A percentile compares a stretch with the other conserved stretches of the same genome.
Conservation (phyloP, 2,113 vertebrate species). For the Dipodomys spectabilis region DNA sequence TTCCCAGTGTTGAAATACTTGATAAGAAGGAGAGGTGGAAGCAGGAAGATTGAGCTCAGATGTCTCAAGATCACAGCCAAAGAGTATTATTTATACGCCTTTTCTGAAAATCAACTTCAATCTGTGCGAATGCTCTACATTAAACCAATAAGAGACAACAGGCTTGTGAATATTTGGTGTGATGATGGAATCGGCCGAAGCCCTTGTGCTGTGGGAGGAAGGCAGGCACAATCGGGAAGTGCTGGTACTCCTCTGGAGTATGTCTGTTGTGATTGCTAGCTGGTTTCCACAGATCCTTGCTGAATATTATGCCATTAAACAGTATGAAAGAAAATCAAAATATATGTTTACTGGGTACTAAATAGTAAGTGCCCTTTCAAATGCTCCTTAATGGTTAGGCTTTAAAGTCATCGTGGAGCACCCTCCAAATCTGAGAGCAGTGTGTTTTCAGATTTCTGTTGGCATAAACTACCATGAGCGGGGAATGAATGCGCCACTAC, state of each 20-base stretch:
- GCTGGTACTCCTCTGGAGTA: conserved; percentile 81
- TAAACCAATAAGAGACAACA: conserved; percentile 75
- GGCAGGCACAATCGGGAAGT: conserved; percentile 77
- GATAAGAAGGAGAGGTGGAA: conserved; percentile 79
- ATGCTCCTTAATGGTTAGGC: conserved; percentile 85
- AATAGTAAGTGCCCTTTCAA: conserved; percentile 88
- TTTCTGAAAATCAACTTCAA: conserved; percentile 71
- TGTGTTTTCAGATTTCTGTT: conserved; percentile 81
- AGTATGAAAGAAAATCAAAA: conserved; percentile 88
- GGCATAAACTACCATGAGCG: conserved; percentile 67
- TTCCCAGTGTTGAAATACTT: conserved; percentile 57
- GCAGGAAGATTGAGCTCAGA: conserved; percentile 74
- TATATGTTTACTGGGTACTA: conserved; percentile 87
- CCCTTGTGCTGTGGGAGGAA: conserved; percentile 73
- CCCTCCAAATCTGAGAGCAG: conserved; percentile 83
- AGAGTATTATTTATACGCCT: conserved; percentile 70
- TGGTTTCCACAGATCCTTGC: conserved; percentile 84
- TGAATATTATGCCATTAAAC: conserved; percentile 87
- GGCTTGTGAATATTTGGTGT: conserved; percentile 85
- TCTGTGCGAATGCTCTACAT: conserved; percentile 70
- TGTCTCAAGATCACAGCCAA: conserved; percentile 73
- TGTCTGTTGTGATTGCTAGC: conserved; percentile 86
- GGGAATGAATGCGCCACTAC: conserved; percentile 4
- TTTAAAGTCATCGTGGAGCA: conserved; percentile 83
- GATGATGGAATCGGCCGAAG: conserved; percentile 74